phyloP scores from a whole-genome alignment of 2,797 vertebrate genomes.

The Macroramphosus scolopax region DNA sequence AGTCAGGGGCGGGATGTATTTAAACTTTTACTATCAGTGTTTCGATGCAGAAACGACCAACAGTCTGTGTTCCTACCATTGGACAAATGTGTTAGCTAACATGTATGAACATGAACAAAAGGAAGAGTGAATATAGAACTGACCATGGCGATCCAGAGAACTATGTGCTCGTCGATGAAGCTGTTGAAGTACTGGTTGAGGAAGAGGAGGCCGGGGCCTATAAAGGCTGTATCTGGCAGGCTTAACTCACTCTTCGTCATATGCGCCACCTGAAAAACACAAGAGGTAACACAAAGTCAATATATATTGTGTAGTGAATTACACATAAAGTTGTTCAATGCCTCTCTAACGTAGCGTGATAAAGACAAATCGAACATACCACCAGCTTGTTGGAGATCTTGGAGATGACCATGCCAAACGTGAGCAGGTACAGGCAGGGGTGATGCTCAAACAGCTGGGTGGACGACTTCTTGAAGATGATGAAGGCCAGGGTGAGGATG shows the following conservation, averaged over 20 bases:
- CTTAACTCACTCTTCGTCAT: conserved; percentile 97
- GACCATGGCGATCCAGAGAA: conserved; percentile 95
- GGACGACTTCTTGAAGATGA: conserved; percentile 96
- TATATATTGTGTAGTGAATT: neutral
- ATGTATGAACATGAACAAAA: too few species aligned
- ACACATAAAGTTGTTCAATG: too few species aligned
- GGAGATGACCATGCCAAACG: conserved; percentile 91
- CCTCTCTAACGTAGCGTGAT: too few species aligned
- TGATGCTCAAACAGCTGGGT: conserved; percentile 89
- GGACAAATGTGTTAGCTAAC: too few species aligned
- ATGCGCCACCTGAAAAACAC: conserved; percentile 84
- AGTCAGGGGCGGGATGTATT: too few species aligned
- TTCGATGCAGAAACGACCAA: too few species aligned
- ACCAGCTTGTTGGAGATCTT: conserved; percentile 97
- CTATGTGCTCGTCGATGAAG: conserved; percentile 90
- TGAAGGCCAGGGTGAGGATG: conserved; percentile 87
- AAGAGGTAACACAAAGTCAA: neutral
- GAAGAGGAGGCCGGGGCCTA: conserved; percentile 94
- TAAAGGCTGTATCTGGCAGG: conserved; percentile 91
- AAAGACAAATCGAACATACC: conserved; percentile 76
- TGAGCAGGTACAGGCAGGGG: conserved; percentile 90
- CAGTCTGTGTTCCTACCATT: too few species aligned
- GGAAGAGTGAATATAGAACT: too few species aligned
- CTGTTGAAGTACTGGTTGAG: conserved; percentile 98
- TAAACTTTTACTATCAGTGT: too few species aligned